These are phyloP conservation scores for Drosophila pachea DNA, from an alignment of 1,140 invertebrate species.

Conservation along the genomic window DNA sequence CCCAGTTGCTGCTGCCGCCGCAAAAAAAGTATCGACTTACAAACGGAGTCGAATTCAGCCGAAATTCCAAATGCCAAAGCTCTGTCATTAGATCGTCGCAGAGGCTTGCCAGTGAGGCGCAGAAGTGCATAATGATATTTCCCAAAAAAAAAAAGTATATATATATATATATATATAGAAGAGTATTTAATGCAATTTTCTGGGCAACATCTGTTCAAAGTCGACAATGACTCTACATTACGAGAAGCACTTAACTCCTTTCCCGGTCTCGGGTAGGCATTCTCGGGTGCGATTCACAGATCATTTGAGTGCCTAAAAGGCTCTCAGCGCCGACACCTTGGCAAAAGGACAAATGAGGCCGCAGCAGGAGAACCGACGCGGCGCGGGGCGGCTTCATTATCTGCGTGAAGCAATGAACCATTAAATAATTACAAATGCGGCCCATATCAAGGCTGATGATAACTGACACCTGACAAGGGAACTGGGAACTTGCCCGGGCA, in stretches of 20 bases:
- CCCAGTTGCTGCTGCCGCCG: conserved; percentile 23
- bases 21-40: conserved; percentile 53
- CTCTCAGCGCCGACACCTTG: background rate
- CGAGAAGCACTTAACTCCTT: too few relatives aligned
- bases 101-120: background rate
- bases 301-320: background rate
- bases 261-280: too few relatives aligned
- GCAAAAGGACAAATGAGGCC: conserved; percentile 1
- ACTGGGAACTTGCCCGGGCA: too few relatives aligned
- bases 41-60: conserved; percentile 9
- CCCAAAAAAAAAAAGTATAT: too few relatives aligned
- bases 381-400: background rate
- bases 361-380: background rate
- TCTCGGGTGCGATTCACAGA: too few relatives aligned
- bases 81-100: too few relatives aligned
- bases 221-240: too few relatives aligned
- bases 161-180: too few relatives aligned
- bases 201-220: too few relatives aligned
- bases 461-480: conserved; percentile 34
- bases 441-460: conserved; percentile 43
- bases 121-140: too few relatives aligned
- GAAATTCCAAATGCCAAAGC: conserved; percentile 21
- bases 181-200: too few relatives aligned
- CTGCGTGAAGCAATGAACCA: conserved; percentile 41
- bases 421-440: conserved; percentile 58